Percentiles rank a stretch among this genome's conserved stretches.
These are phyloP conservation scores for Azorinus chamasolen DNA, from an alignment of 2,888 invertebrate genomes.

Conservation along the genomic window DNA sequence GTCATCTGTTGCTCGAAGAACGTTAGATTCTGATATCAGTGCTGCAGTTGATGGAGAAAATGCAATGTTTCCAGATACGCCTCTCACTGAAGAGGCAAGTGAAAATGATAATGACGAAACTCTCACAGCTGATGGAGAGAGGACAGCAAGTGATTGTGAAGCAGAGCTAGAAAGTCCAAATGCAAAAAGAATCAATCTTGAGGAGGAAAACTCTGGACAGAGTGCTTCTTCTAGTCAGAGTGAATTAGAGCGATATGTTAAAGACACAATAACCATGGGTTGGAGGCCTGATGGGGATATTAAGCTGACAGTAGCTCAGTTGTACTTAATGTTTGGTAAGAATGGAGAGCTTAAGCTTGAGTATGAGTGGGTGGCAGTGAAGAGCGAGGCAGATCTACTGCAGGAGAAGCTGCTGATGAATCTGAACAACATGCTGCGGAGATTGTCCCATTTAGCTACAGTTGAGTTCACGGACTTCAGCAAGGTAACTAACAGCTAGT, in stretches of 20 bases:
- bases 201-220: neutral
- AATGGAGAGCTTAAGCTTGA: conserved; percentile 86
- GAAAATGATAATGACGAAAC: conserved; percentile 22
- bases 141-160: neutral
- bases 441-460: conserved; percentile 82
- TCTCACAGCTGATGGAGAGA: too few species aligned
- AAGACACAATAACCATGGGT: conserved; percentile 55
- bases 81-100: conserved; percentile 7
- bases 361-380: conserved; percentile 85
- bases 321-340: conserved; percentile 92
- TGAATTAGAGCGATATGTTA: conserved; percentile 41
- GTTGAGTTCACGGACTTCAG: conserved; percentile 81
- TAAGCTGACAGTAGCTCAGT: conserved; percentile 94
- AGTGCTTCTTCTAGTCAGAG: conserved; percentile 55
- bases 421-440: conserved; percentile 80
- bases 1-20: conserved; percentile 7
- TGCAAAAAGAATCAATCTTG: neutral
- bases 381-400: conserved; percentile 27
- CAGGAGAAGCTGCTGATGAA: conserved; percentile 63
- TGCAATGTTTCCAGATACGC: conserved; percentile 81
- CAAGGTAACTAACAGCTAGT: conserved; percentile 69
- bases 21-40: conserved; percentile 55
- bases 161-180: conserved; percentile 12
- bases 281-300: conserved; percentile 80
- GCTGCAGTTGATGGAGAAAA: conserved; percentile 76